Evolutionary conservation across 2,113 vertebrate species (phyloP).

Genomic region (Psittacula cyanocephala): DNA sequence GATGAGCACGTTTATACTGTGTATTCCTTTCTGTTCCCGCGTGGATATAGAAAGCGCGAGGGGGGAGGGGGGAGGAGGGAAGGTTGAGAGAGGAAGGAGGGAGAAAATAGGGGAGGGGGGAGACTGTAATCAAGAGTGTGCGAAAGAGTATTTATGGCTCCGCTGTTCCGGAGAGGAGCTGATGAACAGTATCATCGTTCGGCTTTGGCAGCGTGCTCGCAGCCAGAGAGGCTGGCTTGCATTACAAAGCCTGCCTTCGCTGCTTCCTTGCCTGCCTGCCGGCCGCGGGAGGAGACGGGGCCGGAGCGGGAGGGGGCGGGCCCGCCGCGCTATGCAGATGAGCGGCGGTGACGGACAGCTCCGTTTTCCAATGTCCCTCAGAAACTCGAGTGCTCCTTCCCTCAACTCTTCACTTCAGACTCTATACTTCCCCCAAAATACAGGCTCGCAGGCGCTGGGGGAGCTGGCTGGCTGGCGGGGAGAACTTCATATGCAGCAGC

Average conservation of each 20-base stretch:
- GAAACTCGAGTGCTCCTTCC: conserved; percentile 91
- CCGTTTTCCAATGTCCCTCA: conserved; percentile 88
- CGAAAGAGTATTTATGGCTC: neutral
- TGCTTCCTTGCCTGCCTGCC: neutral
- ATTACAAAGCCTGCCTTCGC: conserved; percentile 45
- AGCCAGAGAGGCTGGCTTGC: conserved; percentile 49
- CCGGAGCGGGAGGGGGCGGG: conserved; percentile 78
- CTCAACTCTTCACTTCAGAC: conserved; percentile 86
- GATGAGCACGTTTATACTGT: neutral
- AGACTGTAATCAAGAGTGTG: neutral
- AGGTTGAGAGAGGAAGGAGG: too few relatives aligned
- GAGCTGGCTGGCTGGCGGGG: conserved; percentile 81
- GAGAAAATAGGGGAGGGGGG: neutral
- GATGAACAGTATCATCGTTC: neutral
- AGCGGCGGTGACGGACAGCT: conserved; percentile 93
- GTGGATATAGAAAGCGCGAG: neutral
- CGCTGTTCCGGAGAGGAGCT: neutral
- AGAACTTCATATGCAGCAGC: conserved; percentile 76
- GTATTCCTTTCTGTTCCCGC: neutral
- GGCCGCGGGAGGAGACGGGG: conserved; percentile 28
- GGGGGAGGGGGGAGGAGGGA: too few relatives aligned
- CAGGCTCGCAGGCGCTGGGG: conserved; percentile 86
- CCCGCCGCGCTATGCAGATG: conserved; percentile 89
- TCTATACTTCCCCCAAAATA: conserved; percentile 74
- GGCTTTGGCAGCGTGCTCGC: neutral